phyloP scores from a whole-genome alignment of 2,113 vertebrate species.

The Sinocyclocheilus maitianheensis region DNA sequence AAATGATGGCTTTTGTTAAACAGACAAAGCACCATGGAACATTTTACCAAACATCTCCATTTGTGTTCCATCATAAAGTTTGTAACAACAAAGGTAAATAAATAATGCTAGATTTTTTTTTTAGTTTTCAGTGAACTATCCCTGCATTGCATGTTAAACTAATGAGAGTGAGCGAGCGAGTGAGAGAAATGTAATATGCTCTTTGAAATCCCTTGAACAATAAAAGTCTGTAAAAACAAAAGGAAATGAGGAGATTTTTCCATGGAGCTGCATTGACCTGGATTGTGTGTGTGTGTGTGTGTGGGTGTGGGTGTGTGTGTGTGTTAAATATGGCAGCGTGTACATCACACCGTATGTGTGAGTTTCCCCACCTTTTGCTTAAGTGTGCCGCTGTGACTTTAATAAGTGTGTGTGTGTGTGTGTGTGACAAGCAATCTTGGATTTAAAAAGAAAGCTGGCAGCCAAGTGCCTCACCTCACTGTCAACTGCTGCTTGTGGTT shows the following conservation, averaged over 20 bases:
- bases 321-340: conserved; percentile 4
- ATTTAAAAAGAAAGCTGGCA: conserved; percentile 24
- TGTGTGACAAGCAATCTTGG: conserved; percentile 31
- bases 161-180: neutral
- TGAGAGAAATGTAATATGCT: conserved; percentile 16
- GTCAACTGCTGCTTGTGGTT: conserved; percentile 51
- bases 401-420: neutral
- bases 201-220: conserved; percentile 46
- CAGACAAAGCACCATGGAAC: neutral
- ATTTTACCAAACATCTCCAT: conserved; percentile 5
- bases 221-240: conserved; percentile 54
- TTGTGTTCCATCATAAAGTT: neutral
- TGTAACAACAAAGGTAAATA: neutral
- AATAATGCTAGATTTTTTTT: neutral
- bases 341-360: conserved; percentile 28
- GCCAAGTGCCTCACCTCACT: conserved; percentile 53
- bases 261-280: conserved; percentile 43
- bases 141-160: neutral
- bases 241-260: conserved; percentile 55
- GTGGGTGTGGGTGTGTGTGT: conserved; percentile 5
- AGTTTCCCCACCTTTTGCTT: conserved; percentile 26
- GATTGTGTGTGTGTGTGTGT: neutral
- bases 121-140: neutral
- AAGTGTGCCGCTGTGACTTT: conserved; percentile 36
- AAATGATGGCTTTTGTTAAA: neutral